Evolutionary conservation across 2,888 invertebrate species (phyloP), one percentile per base, ranked within the genome.

Genomic region (Leptinotarsa tumamoca): DNA sequence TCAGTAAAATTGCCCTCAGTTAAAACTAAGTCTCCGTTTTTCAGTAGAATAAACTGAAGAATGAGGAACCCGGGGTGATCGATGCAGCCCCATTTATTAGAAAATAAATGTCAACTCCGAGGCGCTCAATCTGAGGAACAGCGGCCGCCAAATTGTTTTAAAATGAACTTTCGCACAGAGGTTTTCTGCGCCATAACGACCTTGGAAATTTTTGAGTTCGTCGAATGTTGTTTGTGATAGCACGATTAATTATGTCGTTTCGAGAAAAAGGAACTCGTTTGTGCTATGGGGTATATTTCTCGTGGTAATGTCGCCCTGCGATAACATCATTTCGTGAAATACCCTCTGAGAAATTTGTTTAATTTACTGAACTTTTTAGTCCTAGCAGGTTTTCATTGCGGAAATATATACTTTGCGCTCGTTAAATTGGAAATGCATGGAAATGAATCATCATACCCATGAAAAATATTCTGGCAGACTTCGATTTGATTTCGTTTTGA

Each of bases 101-200:
- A 43, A 63, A 63, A 15, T 63, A 56, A 56, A 51, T 69, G 69
- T 69, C 69, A 69, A 56, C 56, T 69, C 56, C 49, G 56, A 56
- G 43, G 18, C 43, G 56, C 43, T 52, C 69, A 56, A 43, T 69
- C 33, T 69, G 69, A 69, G 23, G 21, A 14, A 43, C 33, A 17
- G 56, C 69, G 33, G 56, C 18, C 56, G 33, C 33, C 56, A 33
- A 54, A 69, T 69, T 84, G 82, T 81, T 82, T 84, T 82, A 81
- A 82, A 84, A 84, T 83, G 82, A 82, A 83, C 81, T 81, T 80
- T 78, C 77, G 75, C 72, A 72, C 74, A 72, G 73, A 51, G 73
- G 78, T 79, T 81, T 78, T 80, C 79, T 76, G 68, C 77, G 43
- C 68, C 74, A 61, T 75, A 77, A 74, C 71, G 77, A 67, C 70